phyloP scores from a whole-genome alignment of 2,797 vertebrate species.

The Eremophila alpestris region DNA sequence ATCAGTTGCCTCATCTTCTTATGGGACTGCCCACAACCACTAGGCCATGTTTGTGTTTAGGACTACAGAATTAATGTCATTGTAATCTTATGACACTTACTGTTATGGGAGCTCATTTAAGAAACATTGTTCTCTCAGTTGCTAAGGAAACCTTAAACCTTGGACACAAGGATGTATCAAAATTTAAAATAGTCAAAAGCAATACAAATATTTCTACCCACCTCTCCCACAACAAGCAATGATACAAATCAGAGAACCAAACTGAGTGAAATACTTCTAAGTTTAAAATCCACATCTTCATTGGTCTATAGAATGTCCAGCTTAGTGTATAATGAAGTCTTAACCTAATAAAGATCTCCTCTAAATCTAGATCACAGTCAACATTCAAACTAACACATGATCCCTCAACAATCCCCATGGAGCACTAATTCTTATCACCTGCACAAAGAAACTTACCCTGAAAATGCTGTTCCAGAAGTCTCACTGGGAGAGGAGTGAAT shows the following conservation, averaged over 20 bases:
- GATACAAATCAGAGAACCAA: not conserved
- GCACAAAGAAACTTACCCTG: conserved; percentile 64
- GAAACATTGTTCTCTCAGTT: not conserved
- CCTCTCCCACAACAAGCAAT: not conserved
- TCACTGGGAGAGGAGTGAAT: conserved; percentile 97
- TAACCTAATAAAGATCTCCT: not conserved
- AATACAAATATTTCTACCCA: not conserved
- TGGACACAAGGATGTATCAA: not conserved
- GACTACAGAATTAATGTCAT: not conserved
- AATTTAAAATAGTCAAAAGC: not conserved
- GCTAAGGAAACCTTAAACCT: not conserved
- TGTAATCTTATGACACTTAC: not conserved
- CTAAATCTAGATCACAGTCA: not conserved
- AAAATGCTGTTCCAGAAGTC: conserved; percentile 75
- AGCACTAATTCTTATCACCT: not conserved
- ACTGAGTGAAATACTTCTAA: not conserved
- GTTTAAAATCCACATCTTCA: not conserved
- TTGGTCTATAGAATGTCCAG: not conserved
- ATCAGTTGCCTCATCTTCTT: not conserved
- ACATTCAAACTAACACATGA: not conserved
- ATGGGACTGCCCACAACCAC: not conserved
- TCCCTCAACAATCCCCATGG: not conserved
- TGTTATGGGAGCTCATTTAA: not conserved
- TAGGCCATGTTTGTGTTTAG: not conserved
- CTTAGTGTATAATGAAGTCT: not conserved